Conservation (phyloP, 2,113 vertebrate species). For the Deroptyus accipitrinus region DNA sequence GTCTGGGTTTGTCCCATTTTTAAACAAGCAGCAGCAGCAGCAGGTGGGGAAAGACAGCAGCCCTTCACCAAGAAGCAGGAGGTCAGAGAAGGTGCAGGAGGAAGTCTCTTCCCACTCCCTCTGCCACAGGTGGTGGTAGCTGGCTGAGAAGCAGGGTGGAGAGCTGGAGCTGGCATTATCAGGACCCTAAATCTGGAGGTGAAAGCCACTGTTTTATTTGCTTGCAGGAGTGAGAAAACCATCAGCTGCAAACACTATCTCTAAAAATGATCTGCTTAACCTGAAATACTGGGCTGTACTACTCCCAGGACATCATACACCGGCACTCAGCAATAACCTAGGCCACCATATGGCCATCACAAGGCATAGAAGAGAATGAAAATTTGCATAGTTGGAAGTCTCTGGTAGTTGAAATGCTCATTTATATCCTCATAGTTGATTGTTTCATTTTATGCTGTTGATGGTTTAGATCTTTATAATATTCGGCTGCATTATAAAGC, state of each 20-base stretch:
- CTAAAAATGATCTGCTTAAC: not conserved
- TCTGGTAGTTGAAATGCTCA: not conserved
- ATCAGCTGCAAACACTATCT: not conserved
- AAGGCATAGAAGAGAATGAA: not conserved
- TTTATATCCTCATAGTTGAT: not conserved
- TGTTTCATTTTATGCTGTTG: not conserved
- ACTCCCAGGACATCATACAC: not conserved
- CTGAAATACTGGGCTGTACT: not conserved
- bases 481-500: not conserved
- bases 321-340: not conserved
- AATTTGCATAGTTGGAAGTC: not conserved
- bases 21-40: not conserved
- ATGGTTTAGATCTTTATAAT: not conserved
- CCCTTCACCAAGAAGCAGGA: not conserved
- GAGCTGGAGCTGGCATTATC: not conserved
- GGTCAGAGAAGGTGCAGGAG: not conserved
- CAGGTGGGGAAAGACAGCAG: not conserved
- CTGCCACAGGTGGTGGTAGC: not conserved
- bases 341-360: fast-evolving
- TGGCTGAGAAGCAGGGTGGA: not conserved
- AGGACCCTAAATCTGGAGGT: not conserved
- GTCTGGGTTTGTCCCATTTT: not conserved
- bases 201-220: not conserved
- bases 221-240: not conserved
- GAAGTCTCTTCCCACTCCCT: not conserved